Percentiles rank a stretch among this genome's conserved stretches.
Conservation (phyloP, 1,140 invertebrate genomes). For the Himalopsyche phryganea region DNA sequence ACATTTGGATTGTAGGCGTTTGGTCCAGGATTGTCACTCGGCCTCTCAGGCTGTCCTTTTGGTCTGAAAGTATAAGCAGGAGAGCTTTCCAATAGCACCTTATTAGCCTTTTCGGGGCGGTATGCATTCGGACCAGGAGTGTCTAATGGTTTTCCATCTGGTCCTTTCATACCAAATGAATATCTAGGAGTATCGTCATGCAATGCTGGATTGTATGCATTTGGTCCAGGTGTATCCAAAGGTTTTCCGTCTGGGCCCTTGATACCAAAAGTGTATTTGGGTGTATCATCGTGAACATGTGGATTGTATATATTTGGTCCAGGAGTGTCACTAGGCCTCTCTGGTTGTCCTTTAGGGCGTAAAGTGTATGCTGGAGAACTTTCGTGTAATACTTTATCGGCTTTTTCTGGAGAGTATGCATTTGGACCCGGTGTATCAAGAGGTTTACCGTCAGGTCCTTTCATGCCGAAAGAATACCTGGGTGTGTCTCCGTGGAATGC, state of each 20-base stretch:
- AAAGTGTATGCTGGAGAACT: constrained; percentile 44
- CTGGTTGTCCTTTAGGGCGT: constrained; percentile 52
- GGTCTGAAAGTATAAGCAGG: constrained; percentile 60
- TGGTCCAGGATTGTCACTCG: constrained; percentile 53
- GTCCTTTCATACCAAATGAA: constrained; percentile 45
- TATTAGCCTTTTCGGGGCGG: constrained; percentile 62
- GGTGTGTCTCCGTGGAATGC: constrained; percentile 53
- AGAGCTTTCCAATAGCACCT: constrained; percentile 49
- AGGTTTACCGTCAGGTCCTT: constrained; percentile 58
- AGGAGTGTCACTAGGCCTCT: constrained; percentile 67
- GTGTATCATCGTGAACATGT: constrained; percentile 50
- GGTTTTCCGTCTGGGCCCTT: constrained; percentile 42
- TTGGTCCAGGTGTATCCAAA: constrained; percentile 64
- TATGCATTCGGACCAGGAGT: constrained; percentile 64
- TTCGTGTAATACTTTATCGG: constrained; percentile 49
- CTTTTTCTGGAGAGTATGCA: constrained; percentile 72
- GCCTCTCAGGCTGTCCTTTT: constrained; percentile 53
- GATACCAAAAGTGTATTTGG: constrained; percentile 45
- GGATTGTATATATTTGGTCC: constrained; percentile 61
- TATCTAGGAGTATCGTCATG: constrained; percentile 45
- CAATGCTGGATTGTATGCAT: constrained; percentile 61
- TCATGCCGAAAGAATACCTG: constrained; percentile 52
- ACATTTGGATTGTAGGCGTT: constrained; percentile 60
- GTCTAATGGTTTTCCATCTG: constrained; percentile 51
- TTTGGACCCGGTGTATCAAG: constrained; percentile 75